These are phyloP conservation scores for Cosmia pyralina DNA, from an alignment of 2,888 invertebrate genomes.

Conservation along the genomic window DNA sequence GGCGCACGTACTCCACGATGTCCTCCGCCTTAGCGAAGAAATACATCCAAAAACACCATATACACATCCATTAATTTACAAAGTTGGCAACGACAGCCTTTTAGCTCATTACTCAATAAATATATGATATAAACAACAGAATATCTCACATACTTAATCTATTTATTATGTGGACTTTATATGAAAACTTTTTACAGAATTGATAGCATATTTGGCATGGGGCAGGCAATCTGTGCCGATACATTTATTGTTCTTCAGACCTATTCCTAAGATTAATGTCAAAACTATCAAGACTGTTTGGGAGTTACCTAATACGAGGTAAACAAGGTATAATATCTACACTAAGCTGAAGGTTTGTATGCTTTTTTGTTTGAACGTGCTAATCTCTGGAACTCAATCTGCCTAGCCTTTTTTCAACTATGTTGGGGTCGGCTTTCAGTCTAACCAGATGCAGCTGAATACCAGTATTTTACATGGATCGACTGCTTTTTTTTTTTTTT, in stretches of 20 bases:
- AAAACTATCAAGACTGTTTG: slow-evolving; percentile 43
- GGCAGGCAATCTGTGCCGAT: slow-evolving; percentile 57
- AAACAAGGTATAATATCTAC: slow-evolving; percentile 27
- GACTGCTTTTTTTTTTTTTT: too few species aligned
- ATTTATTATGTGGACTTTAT: slow-evolving; percentile 67
- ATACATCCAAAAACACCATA: too few species aligned
- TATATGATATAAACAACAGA: slow-evolving; percentile 50
- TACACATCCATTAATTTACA: slow-evolving; percentile 30
- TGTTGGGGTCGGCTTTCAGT: too few species aligned
- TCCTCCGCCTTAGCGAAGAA: too few species aligned
- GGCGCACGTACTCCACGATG: too few species aligned
- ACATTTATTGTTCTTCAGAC: slow-evolving; percentile 57
- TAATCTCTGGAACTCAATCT: too few species aligned
- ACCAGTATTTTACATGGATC: too few species aligned
- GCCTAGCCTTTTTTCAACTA: too few species aligned
- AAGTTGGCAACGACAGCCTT: slow-evolving; percentile 48
- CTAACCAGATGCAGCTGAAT: too few species aligned
- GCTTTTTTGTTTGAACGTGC: too few species aligned
- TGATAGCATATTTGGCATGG: slow-evolving; percentile 64
- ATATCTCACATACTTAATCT: slow-evolving; percentile 40
- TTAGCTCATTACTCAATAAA: slow-evolving; percentile 48
- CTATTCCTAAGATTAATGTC: slow-evolving; percentile 61
- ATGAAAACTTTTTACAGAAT: slow-evolving; percentile 69
- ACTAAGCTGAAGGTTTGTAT: too few species aligned
- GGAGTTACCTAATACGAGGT: slow-evolving; percentile 20